These are phyloP conservation scores for Trachelus stipa DNA, from an alignment of 2,888 invertebrate species.

Conservation along the genomic window DNA sequence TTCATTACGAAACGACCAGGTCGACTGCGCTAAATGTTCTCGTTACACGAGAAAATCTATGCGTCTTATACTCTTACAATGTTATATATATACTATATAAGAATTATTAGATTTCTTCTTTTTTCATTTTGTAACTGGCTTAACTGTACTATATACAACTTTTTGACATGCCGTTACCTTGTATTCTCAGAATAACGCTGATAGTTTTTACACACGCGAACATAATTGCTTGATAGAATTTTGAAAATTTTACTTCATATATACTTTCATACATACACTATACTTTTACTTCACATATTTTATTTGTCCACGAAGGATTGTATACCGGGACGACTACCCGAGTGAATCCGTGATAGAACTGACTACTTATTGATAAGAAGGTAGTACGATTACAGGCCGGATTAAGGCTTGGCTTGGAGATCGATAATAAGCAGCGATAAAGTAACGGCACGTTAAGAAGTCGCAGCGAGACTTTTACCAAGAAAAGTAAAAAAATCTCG, in stretches of 20 bases:
- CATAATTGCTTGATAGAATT: conserved; percentile 5
- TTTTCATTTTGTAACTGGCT: neutral
- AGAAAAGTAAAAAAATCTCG: neutral
- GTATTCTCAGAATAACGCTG: conserved; percentile 26
- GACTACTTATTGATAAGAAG: conserved; percentile 16
- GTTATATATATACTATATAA: neutral
- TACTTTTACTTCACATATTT: no score
- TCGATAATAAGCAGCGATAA: conserved; percentile 17
- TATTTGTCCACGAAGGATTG: neutral
- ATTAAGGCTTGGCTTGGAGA: conserved; percentile 10
- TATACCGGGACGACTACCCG: neutral
- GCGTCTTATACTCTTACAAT: neutral
- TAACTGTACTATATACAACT: neutral
- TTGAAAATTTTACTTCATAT: neutral
- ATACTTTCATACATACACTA: no score
- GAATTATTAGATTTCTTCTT: neutral
- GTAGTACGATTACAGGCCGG: conserved; percentile 14
- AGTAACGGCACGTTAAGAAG: neutral
- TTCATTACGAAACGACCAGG: neutral
- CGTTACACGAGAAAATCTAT: neutral
- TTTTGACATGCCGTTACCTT: conserved; percentile 28
- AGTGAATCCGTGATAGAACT: conserved; percentile 5
- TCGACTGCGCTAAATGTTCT: neutral
- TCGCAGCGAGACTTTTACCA: neutral
- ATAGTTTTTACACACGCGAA: conserved; percentile 17